Base-by-base conservation (phyloP, 1,140 invertebrate species). In the Neomicropteryx cornuta region DNA sequence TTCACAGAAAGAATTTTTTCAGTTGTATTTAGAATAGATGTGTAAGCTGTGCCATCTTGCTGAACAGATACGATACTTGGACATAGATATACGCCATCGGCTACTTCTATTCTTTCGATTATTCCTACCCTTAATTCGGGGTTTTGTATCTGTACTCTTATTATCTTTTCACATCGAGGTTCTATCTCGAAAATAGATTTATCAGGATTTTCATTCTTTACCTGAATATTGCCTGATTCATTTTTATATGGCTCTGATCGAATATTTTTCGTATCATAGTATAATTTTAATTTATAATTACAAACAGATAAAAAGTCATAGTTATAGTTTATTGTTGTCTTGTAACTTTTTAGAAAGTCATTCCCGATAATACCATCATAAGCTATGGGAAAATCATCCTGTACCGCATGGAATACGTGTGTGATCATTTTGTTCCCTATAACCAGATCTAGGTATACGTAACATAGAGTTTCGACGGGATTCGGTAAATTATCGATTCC, bases 341-440 rank as follows among this genome's bases (percentile, higher is more conserved):
- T 47, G 21, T 50, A 23, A 37, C 47, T 8, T 33, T 38, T 27
- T 29, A 33, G 21, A 45, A 31, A 24, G 46, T 50, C 46, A 8
- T 37, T 43, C 4, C 49, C 49, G 16, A 51, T 43, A 18, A 51
- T 51, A 14, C 48, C 46, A 36, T 50, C 48, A 21, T 50, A 50
- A 4, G 41, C 42, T 14, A 50, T 34, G 22, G 46, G 19, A 8
- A 49, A 42, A 8, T 49, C 33, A 20, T 35, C 11, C n/a, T n/a
- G n/a, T n/a, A n/a, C n/a, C n/a, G n/a, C n/a, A n/a, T n/a, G n/a
- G n/a, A n/a, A n/a, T n/a, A n/a, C n/a, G n/a, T n/a, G n/a, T n/a
- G n/a, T n/a, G n/a, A n/a, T n/a, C n/a, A n/a, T n/a, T n/a, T n/a
- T n/a, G n/a, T n/a, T n/a, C n/a, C n/a, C n/a, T n/a, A n/a, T n/a